These are phyloP conservation scores for Lasioglossum figueresi DNA, from an alignment of 2,888 invertebrate species.

Conservation along the genomic window DNA sequence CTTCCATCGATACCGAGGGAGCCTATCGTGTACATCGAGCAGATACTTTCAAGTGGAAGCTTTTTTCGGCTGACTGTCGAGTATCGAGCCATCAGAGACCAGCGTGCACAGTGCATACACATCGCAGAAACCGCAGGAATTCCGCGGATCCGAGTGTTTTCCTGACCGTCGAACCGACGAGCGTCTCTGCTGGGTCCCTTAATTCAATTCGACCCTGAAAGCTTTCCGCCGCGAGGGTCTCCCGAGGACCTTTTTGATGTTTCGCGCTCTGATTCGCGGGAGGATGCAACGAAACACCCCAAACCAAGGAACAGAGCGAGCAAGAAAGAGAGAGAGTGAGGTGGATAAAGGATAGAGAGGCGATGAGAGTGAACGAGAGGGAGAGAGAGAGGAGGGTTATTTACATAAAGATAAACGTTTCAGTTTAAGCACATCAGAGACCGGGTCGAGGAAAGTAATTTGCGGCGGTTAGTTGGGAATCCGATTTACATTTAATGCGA, in stretches of 20 bases:
- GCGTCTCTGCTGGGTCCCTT: background rate
- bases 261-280: background rate
- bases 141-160: background rate
- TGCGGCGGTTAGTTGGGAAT: slow-evolving; percentile 58
- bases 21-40: slow-evolving; percentile 28
- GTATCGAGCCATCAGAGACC: slow-evolving; percentile 32
- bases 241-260: background rate
- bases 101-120: background rate
- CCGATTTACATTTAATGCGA: slow-evolving; percentile 65
- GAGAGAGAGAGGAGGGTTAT: background rate
- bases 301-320: background rate
- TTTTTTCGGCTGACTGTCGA: slow-evolving; percentile 10
- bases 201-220: slow-evolving; percentile 8
- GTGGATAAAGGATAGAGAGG: no score
- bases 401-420: slow-evolving; percentile 56
- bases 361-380: no score
- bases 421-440: slow-evolving; percentile 35
- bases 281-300: background rate
- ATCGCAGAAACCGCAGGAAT: background rate
- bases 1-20: slow-evolving; percentile 35
- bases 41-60: slow-evolving; percentile 38
- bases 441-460: slow-evolving; percentile 62
- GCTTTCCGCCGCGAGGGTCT: background rate
- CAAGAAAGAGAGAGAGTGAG: background rate
- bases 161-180: slow-evolving; percentile 12